Base-by-base conservation (phyloP, 2,888 invertebrate genomes). In the Eupithecia tripunctaria region DNA sequence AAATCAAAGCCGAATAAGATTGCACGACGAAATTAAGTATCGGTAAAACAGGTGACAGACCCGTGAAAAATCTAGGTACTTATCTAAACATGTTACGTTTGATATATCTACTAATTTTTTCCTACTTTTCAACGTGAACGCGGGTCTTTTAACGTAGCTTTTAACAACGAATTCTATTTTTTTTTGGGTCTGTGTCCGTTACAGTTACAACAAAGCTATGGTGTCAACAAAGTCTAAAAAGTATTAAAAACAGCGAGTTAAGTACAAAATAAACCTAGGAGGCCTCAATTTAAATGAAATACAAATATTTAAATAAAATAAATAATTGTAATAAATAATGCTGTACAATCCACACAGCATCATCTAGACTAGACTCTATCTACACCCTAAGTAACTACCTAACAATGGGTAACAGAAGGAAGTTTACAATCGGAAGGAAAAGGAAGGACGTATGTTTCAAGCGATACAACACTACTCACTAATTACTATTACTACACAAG, bases 1-100 rank as follows among this genome's bases (percentile, higher is more conserved):
- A 36, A 85, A 84, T 71, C 75, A 76, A 43, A 38, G 36, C n/a
- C 63, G 59, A 72, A 67, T 73, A 68, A 71, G 47, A 64, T 71
- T 65, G 70, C 67, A 63, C 59, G 62, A 43, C 47, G 43, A n/a
- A 18, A 18, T 59, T 29, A 51, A 27, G 25, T 63, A 43, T 69
- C 47, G 21, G 56, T 14, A 25, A 67, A 27, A 59, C 29, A 29
- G 18, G 29, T 60, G 60, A 29, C 60, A 60, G 29, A 60, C 18
- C 60, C 29, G 59, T 27, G 25, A 15, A 56, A 27, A 27, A 59
- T 59, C 27, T 59, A 59, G 1, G 59, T 59, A 21, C 27, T 0
- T 59, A 25, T 25, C 62, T 47, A 47, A 47, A n/a, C 7, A 47
- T 47, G n/a, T 47, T 47, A 47, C 51, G n/a, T 12, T 21, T 2